Evolutionary conservation across 2,113 vertebrate species (phyloP).

Genomic region (Calypte anna): DNA sequence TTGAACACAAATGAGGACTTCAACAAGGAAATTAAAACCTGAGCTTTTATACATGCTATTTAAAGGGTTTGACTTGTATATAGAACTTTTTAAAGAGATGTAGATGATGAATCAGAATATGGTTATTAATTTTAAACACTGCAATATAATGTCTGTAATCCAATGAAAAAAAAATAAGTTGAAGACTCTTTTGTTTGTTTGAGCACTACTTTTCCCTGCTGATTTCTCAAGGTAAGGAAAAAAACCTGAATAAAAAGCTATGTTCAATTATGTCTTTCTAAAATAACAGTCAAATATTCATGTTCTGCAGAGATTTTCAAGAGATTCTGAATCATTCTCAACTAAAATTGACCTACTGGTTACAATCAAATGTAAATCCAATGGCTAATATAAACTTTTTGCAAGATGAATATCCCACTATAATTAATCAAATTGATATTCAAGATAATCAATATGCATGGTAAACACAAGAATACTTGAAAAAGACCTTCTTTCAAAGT

Average conservation of each 20-base stretch:
- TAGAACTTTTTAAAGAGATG: background rate
- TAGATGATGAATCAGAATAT: background rate
- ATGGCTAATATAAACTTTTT: background rate
- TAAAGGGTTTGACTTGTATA: background rate
- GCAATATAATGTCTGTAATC: background rate
- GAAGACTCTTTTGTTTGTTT: background rate
- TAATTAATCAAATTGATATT: background rate
- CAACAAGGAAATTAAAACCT: background rate
- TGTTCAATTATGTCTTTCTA: background rate
- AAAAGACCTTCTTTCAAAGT: background rate
- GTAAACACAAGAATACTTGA: background rate
- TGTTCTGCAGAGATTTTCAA: background rate
- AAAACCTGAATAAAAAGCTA: background rate
- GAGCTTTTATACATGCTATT: background rate
- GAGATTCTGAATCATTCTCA: background rate
- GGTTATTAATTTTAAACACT: background rate
- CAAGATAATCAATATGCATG: background rate
- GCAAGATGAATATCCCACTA: background rate
- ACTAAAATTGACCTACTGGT: background rate
- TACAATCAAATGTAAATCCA: background rate
- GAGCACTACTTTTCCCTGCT: background rate
- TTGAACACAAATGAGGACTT: background rate
- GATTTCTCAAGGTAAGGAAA: background rate
- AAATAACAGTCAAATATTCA: background rate
- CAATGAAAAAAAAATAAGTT: background rate